Evolutionary conservation across 1,140 invertebrate genomes (phyloP).

Genomic region (Pseudomyrmex sp.): DNA sequence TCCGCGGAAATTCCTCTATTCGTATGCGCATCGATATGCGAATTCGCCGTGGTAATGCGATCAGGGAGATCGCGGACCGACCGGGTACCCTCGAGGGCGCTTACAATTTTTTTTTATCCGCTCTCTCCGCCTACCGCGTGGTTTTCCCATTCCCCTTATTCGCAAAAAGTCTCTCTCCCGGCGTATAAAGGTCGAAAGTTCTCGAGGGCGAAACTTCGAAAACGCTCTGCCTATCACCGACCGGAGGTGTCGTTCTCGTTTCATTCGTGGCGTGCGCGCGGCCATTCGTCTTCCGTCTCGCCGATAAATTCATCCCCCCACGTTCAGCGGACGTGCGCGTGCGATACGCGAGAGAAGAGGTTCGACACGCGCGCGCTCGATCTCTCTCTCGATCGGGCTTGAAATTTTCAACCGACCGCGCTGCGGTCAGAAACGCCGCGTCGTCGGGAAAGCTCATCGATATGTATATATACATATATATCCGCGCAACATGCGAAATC

Average conservation of each 20-base stretch:
- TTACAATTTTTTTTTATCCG: conserved; percentile 47
- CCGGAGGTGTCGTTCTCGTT: conserved; percentile 42
- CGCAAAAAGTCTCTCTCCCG: not conserved
- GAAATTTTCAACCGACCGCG: conserved; percentile 21
- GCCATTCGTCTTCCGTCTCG: conserved; percentile 37
- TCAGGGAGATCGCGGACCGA: conserved; percentile 6
- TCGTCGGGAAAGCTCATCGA: conserved; percentile 19
- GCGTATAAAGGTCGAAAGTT: conserved; percentile 18
- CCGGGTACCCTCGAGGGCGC: conserved; percentile 54
- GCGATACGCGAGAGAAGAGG: conserved; percentile 4
- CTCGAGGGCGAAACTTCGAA: conserved; percentile 27
- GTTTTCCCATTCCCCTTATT: too few relatives aligned
- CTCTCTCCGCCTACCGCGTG: not conserved
- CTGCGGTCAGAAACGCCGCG: not conserved
- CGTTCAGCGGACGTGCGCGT: conserved; percentile 3
- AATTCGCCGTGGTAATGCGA: conserved; percentile 66
- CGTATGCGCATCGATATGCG: conserved; percentile 66
- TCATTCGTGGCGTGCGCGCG: conserved; percentile 36
- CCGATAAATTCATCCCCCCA: conserved; percentile 48
- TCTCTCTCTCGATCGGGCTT: not conserved
- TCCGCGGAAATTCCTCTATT: conserved; percentile 45
- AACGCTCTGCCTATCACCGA: conserved; percentile 27
- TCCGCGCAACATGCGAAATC: not conserved
- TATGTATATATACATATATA: not conserved
- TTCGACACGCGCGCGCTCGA: too few relatives aligned